phyloP scores from a whole-genome alignment of 1,140 invertebrate species.

The Cataglyphis hispanica region DNA sequence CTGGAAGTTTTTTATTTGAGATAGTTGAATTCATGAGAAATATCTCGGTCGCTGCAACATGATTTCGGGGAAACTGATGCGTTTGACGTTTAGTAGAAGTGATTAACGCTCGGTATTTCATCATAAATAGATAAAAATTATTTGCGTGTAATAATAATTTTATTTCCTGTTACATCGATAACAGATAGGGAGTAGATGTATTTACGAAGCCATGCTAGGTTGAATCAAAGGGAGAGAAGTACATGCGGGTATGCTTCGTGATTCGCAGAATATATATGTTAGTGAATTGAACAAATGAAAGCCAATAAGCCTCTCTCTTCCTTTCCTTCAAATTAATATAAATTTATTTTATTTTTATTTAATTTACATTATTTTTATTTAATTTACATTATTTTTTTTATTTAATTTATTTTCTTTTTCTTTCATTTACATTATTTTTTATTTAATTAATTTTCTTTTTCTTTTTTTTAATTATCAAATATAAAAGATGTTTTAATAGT shows the following conservation, averaged over 20 bases:
- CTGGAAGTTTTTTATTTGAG: constrained; percentile 41
- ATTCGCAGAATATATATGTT: neutral
- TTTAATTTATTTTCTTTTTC: too few relatives aligned
- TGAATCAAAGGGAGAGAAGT: constrained; percentile 36
- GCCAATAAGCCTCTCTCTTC: too few relatives aligned
- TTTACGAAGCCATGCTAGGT: neutral
- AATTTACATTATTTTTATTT: too few relatives aligned
- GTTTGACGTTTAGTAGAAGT: constrained; percentile 5
- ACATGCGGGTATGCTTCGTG: constrained; percentile 22
- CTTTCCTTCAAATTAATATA: too few relatives aligned
- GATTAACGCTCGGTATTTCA: constrained; percentile 12
- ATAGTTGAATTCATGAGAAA: constrained; percentile 39
- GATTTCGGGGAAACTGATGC: constrained; percentile 16
- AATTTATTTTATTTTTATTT: too few relatives aligned
- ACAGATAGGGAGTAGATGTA: constrained; percentile 32
- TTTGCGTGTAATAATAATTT: constrained; percentile 35
- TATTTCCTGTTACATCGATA: constrained; percentile 30
- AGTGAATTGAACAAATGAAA: constrained; percentile 28
- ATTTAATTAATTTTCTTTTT: too few relatives aligned
- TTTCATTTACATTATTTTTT: too few relatives aligned
- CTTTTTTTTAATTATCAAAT: neutral
- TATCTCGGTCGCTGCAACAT: neutral
- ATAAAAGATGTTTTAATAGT: neutral
- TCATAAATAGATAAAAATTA: constrained; percentile 6
- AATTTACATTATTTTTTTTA: too few relatives aligned